phyloP scores from a whole-genome alignment of 2,888 invertebrate species.

The Stenotaenia linearis region DNA sequence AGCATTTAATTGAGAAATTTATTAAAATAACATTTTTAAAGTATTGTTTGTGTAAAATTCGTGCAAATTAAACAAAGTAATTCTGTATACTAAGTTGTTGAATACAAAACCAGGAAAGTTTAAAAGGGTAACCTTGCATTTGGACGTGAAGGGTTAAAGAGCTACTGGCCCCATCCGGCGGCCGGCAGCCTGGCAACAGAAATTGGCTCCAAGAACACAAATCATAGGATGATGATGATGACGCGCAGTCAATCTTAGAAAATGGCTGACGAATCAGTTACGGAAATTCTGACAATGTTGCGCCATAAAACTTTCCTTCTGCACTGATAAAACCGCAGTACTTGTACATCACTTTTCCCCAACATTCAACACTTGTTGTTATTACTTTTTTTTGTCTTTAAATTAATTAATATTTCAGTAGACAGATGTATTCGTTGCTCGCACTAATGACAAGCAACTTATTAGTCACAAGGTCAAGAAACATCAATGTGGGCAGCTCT shows the following conservation, averaged over 20 bases:
- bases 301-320: neutral
- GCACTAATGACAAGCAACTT: neutral
- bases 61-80: neutral
- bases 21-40: too few species aligned
- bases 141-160: conserved; percentile 24
- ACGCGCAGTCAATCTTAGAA: conserved; percentile 19
- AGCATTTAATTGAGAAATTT: too few species aligned
- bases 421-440: neutral
- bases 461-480: conserved; percentile 24
- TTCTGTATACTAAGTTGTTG: neutral
- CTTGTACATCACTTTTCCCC: neutral
- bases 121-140: conserved; percentile 9
- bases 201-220: conserved; percentile 2
- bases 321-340: neutral
- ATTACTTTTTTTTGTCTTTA: neutral
- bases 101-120: neutral
- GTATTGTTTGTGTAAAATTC: neutral
- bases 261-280: conserved; percentile 19
- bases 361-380: neutral
- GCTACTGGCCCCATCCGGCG: conserved; percentile 7
- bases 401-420: neutral
- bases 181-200: conserved; percentile 20
- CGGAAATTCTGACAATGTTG: neutral
- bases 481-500: neutral
- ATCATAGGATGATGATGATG: conserved; percentile 7